Evolutionary conservation across 2,113 vertebrate genomes (phyloP).

Genomic region (Strix aluco): DNA sequence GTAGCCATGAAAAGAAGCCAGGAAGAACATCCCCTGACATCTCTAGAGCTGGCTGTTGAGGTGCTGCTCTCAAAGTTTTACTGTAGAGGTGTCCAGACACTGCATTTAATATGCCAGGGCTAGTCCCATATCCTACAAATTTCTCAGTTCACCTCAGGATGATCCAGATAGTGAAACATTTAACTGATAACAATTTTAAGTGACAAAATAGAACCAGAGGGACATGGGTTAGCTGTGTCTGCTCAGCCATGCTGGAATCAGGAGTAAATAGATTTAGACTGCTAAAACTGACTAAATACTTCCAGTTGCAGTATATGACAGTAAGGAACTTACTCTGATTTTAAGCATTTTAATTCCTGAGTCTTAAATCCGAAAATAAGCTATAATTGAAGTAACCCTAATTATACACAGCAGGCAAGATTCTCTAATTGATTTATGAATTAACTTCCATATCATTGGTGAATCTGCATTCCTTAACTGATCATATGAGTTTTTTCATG

Average conservation of each 20-base stretch:
- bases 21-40: neutral
- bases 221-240: neutral
- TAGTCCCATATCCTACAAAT: neutral
- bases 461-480: conserved; percentile 50
- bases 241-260: neutral
- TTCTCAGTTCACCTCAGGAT: neutral
- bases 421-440: conserved; percentile 61
- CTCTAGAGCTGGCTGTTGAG: neutral
- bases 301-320: neutral
- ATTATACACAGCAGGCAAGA: conserved; percentile 56
- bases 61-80: neutral
- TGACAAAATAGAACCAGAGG: neutral
- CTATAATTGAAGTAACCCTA: conserved; percentile 60
- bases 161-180: neutral
- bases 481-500: conserved; percentile 28
- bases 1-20: neutral
- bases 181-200: neutral
- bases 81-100: neutral
- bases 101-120: neutral
- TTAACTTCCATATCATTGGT: conserved; percentile 17
- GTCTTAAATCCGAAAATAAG: conserved; percentile 42
- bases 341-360: conserved; percentile 39
- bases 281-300: neutral
- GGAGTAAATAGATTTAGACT: neutral
- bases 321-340: conserved; percentile 26